phyloP scores from a whole-genome alignment of 1,140 invertebrate species.

The Camponotus floridanus region DNA sequence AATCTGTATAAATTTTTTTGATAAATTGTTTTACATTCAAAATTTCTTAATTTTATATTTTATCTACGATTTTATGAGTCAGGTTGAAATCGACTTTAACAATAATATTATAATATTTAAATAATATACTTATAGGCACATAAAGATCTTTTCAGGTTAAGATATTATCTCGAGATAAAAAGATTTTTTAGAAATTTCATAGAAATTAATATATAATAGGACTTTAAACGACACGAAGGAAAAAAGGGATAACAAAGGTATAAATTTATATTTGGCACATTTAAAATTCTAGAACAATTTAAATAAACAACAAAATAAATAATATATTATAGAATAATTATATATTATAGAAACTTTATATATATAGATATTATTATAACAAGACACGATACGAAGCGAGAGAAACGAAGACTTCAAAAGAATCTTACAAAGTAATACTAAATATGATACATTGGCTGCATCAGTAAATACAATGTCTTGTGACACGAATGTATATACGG shows the following conservation, averaged over 20 bases:
- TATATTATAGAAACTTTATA: too few species aligned
- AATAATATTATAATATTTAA: background rate
- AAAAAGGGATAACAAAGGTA: background rate
- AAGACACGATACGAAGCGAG: too few species aligned
- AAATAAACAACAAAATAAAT: too few species aligned
- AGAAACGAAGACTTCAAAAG: background rate
- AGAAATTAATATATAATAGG: background rate
- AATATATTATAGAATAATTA: too few species aligned
- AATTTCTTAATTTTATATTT: background rate
- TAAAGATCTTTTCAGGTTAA: background rate
- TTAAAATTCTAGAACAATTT: background rate
- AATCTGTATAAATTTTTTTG: background rate
- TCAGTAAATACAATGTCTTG: constrained; percentile 35
- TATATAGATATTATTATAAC: too few species aligned
- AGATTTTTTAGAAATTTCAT: background rate
- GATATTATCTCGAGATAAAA: background rate
- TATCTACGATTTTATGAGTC: background rate
- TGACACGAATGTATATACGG: background rate
- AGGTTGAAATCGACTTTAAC: background rate
- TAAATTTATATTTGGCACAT: background rate
- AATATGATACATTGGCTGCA: background rate
- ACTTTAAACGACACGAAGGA: background rate
- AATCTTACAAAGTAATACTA: background rate
- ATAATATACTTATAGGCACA: too few species aligned
- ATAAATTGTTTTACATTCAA: background rate